Evolutionary conservation across 2,797 vertebrate genomes (phyloP).

Genomic region (Pipistrellus nathusii): DNA sequence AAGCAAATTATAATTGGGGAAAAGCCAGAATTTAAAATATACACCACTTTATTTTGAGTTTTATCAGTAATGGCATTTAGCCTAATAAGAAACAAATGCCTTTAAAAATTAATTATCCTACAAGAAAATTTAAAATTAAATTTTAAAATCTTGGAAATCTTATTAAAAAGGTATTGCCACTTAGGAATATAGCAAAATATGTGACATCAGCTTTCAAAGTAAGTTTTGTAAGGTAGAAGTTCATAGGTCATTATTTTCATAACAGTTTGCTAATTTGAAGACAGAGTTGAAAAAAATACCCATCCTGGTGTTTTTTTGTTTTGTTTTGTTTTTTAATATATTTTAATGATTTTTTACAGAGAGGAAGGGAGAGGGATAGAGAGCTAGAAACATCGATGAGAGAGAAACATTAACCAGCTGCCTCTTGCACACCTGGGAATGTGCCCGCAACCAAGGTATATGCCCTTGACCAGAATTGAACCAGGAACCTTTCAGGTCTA

Average conservation of each 20-base stretch:
- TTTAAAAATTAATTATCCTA: constrained; percentile 56
- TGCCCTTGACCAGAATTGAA: too few relatives aligned
- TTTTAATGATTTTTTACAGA: too few relatives aligned
- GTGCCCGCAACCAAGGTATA: too few relatives aligned
- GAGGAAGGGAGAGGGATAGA: too few relatives aligned
- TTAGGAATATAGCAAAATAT: constrained; percentile 58
- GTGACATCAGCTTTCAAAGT: constrained; percentile 62
- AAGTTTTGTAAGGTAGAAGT: background rate
- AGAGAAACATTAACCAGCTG: too few relatives aligned
- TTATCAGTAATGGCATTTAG: constrained; percentile 40
- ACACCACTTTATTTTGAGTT: constrained; percentile 34
- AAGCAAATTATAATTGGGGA: background rate
- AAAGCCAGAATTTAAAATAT: constrained; percentile 9
- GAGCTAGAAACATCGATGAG: too few relatives aligned
- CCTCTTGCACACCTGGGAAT: too few relatives aligned
- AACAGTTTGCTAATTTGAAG: constrained; percentile 31
- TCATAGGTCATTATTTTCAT: constrained; percentile 4
- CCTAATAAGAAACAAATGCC: constrained; percentile 76
- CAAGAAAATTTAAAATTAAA: constrained; percentile 65
- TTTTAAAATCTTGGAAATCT: constrained; percentile 45
- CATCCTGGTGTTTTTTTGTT: background rate
- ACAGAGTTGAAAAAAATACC: background rate
- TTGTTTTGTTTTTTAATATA: too few relatives aligned
- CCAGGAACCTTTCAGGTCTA: too few relatives aligned
- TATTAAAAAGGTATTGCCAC: constrained; percentile 55